Evolutionary conservation across 2,113 vertebrate species (phyloP).

Genomic region (Takifugu flavidus): DNA sequence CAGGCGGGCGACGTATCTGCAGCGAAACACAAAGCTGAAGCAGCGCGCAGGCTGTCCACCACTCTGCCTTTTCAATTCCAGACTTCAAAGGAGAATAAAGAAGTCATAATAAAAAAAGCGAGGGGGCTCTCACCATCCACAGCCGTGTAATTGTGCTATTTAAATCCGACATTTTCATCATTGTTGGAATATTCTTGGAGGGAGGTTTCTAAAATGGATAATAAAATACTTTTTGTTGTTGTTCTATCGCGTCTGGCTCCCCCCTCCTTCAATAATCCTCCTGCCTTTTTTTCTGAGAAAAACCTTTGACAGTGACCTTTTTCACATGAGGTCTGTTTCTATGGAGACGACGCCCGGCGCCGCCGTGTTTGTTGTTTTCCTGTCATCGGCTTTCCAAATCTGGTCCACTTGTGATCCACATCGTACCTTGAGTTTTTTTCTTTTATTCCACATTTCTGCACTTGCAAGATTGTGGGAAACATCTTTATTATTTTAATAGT

Average conservation of each 20-base stretch:
- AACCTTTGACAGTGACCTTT: constrained; percentile 78
- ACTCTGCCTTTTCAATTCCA: constrained; percentile 77
- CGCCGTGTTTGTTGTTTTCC: constrained; percentile 51
- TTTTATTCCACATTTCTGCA: neutral
- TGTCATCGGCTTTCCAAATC: constrained; percentile 47
- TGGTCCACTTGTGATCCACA: constrained; percentile 36
- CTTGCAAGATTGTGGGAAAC: too few relatives aligned
- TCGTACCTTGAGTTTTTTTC: constrained; percentile 20
- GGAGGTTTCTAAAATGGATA: constrained; percentile 58
- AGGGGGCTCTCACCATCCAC: constrained; percentile 59
- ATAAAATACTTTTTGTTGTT: constrained; percentile 54
- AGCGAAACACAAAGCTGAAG: constrained; percentile 76
- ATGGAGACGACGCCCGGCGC: constrained; percentile 72
- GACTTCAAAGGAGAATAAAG: constrained; percentile 78
- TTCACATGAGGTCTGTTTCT: constrained; percentile 75
- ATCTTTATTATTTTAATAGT: too few relatives aligned
- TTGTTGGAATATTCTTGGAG: constrained; percentile 61
- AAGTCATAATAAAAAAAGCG: constrained; percentile 73
- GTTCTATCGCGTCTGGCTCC: constrained; percentile 47
- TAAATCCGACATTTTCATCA: constrained; percentile 71
- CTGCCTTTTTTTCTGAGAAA: constrained; percentile 68
- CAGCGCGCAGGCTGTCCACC: constrained; percentile 60
- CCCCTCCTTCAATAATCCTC: constrained; percentile 62
- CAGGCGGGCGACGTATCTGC: constrained; percentile 77
- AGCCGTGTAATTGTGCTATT: constrained; percentile 76